Percentiles rank a stretch among this genome's conserved stretches.
These are phyloP conservation scores for Stenopsyche tienmushanensis DNA, from an alignment of 1,140 invertebrate genomes.

Conservation along the genomic window DNA sequence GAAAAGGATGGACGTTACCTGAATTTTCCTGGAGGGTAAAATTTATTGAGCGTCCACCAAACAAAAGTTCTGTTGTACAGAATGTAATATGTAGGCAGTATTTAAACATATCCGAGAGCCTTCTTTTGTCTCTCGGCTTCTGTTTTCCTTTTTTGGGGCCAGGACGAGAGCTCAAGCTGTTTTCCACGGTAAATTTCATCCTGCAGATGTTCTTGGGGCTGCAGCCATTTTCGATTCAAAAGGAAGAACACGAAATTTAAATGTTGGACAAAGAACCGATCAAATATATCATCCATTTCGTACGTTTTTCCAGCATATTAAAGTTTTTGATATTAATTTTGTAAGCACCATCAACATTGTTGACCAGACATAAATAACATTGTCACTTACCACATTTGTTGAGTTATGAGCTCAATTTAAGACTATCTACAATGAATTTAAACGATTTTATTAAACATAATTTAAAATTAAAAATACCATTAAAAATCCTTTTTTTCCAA, in stretches of 20 bases:
- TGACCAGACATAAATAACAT: too few species aligned
- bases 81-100: constrained; percentile 12
- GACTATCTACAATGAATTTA: too few species aligned
- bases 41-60: constrained; percentile 21
- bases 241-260: background rate
- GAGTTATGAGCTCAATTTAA: too few species aligned
- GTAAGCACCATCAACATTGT: too few species aligned
- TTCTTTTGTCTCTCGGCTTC: background rate
- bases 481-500: too few species aligned
- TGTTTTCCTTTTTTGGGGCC: background rate
- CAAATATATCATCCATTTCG: too few species aligned
- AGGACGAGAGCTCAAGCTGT: background rate
- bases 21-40: constrained; percentile 23
- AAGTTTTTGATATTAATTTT: too few species aligned
- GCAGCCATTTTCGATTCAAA: background rate
- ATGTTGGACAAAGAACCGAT: too few species aligned
- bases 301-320: too few species aligned
- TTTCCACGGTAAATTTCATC: background rate
- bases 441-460: too few species aligned
- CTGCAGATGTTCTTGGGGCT: background rate
- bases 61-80: constrained; percentile 3
- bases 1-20: constrained; percentile 21
- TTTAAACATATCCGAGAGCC: constrained; percentile 14
- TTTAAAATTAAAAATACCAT: too few species aligned
- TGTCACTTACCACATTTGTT: too few species aligned